Conservation (phyloP, 2,888 invertebrate genomes). For the Pterostichus madidus region DNA sequence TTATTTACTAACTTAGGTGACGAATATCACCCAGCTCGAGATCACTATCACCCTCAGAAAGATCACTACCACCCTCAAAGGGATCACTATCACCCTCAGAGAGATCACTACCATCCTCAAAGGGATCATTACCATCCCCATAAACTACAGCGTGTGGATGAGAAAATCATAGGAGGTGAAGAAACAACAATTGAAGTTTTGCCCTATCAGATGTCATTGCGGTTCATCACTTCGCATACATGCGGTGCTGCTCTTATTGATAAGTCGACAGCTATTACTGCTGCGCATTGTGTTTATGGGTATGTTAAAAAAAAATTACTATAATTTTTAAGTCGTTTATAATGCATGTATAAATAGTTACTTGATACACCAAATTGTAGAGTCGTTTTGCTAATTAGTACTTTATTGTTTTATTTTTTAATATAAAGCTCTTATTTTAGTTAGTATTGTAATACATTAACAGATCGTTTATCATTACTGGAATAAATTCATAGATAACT, state of each 20-base stretch:
- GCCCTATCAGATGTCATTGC: slow-evolving; percentile 36
- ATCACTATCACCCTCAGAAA: too few species aligned
- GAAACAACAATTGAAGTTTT: slow-evolving; percentile 48
- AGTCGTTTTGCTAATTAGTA: too few species aligned
- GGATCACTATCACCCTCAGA: background rate
- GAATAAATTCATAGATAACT: too few species aligned
- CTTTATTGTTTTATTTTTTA: too few species aligned
- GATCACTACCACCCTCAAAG: slow-evolving; percentile 16
- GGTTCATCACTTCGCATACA: slow-evolving; percentile 23
- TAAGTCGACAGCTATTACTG: slow-evolving; percentile 30
- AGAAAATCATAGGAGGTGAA: slow-evolving; percentile 51
- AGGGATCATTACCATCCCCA: background rate
- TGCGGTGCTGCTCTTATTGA: slow-evolving; percentile 48
- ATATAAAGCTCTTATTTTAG: too few species aligned
- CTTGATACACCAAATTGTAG: background rate
- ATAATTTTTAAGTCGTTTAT: too few species aligned
- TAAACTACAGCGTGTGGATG: slow-evolving; percentile 13
- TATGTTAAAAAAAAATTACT: background rate
- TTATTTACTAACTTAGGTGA: too few species aligned
- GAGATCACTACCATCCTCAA: slow-evolving; percentile 16
- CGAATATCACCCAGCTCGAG: too few species aligned
- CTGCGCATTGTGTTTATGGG: slow-evolving; percentile 57
- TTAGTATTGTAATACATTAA: too few species aligned
- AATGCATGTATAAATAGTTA: background rate
- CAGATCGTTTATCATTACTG: too few species aligned